Conservation (phyloP, 1,140 invertebrate species). For the Aphidius gifuensis region DNA sequence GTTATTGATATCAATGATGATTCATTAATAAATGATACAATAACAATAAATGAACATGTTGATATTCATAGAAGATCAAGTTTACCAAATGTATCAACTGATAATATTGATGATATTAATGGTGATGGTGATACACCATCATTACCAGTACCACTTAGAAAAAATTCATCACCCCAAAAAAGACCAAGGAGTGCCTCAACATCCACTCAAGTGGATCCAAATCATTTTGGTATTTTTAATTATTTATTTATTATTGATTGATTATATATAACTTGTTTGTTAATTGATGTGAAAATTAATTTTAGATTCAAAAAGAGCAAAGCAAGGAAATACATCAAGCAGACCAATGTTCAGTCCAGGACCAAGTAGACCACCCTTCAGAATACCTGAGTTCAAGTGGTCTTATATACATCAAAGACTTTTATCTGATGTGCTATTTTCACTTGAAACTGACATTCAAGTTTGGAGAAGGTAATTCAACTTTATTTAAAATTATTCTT, state of each 20-base stretch:
- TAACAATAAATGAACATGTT: slow-evolving; percentile 39
- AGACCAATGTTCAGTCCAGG: slow-evolving; percentile 93
- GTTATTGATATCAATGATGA: slow-evolving; percentile 40
- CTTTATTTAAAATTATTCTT: not conserved
- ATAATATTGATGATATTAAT: slow-evolving; percentile 47
- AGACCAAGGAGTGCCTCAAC: slow-evolving; percentile 72
- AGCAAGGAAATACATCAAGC: slow-evolving; percentile 58
- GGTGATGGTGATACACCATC: slow-evolving; percentile 47
- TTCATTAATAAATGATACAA: slow-evolving; percentile 34
- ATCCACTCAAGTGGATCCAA: slow-evolving; percentile 75
- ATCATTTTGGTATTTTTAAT: slow-evolving; percentile 69
- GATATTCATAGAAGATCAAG: slow-evolving; percentile 59
- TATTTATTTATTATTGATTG: not conserved
- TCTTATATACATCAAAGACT: slow-evolving; percentile 97
- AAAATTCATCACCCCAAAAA: slow-evolving; percentile 59
- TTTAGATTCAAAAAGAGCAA: slow-evolving; percentile 56
- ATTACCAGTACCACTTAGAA: slow-evolving; percentile 39
- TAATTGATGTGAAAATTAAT: slow-evolving; percentile 18
- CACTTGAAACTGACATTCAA: slow-evolving; percentile 96
- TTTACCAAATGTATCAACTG: slow-evolving; percentile 61
- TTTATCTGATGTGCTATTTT: slow-evolving; percentile 94
- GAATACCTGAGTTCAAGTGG: slow-evolving; percentile 99
- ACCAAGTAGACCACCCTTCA: slow-evolving; percentile 91
- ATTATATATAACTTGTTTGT: too few relatives aligned
- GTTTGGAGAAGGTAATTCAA: slow-evolving; percentile 72